Evolutionary conservation across 1,140 invertebrate species (phyloP).

Genomic region (Schlechtendalia chinensis): DNA sequence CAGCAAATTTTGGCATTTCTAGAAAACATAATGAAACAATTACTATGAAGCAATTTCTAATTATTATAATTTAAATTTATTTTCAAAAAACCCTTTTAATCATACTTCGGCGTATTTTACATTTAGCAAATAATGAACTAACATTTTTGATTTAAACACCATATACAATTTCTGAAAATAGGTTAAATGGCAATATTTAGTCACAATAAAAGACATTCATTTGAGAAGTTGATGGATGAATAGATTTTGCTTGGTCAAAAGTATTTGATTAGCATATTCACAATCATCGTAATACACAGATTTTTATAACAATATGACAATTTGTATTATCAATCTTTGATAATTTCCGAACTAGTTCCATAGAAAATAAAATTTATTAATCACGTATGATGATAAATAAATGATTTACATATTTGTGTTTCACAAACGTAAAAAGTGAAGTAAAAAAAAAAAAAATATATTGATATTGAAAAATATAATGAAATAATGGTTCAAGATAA

Average conservation of each 20-base stretch:
- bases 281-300: not conserved
- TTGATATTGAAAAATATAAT: too few relatives aligned
- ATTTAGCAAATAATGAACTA: not conserved
- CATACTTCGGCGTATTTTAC: not conserved
- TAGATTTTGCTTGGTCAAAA: not conserved
- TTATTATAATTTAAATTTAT: not conserved
- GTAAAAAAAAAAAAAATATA: too few relatives aligned
- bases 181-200: not conserved
- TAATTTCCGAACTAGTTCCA: not conserved
- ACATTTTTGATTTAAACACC: conserved; percentile 1
- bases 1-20: conserved; percentile 79
- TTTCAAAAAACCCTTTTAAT: not conserved
- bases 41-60: not conserved
- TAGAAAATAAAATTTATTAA: not conserved
- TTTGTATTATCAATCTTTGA: not conserved
- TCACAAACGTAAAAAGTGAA: too few relatives aligned
- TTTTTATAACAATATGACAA: not conserved
- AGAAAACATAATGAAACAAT: conserved; percentile 57
- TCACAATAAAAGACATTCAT: not conserved
- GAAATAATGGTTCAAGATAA: too few relatives aligned
- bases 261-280: not conserved
- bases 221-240: not conserved
- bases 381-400: too few relatives aligned
- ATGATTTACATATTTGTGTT: too few relatives aligned
- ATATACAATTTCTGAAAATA: not conserved